Conservation (phyloP, 2,888 invertebrate species). For the Diabrotica balteata region DNA sequence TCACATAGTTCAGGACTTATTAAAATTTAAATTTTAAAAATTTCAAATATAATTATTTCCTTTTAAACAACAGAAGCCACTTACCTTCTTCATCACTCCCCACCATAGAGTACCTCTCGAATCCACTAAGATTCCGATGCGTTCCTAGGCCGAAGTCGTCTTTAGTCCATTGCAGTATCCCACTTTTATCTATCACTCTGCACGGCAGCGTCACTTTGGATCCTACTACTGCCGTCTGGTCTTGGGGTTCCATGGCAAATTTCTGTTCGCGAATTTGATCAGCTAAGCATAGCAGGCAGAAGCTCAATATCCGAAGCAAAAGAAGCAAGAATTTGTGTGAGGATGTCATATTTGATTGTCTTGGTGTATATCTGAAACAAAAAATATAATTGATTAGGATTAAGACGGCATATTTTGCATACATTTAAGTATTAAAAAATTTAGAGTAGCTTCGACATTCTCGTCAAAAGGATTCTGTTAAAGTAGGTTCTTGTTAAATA, state of each 20-base stretch:
- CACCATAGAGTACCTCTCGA: slow-evolving; percentile 94
- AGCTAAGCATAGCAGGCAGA: slow-evolving; percentile 34
- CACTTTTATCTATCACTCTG: slow-evolving; percentile 85
- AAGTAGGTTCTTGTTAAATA: no score
- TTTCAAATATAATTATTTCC: no score
- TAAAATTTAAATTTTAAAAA: no score
- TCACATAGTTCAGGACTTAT: no score
- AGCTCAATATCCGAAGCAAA: slow-evolving; percentile 51
- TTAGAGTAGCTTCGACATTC: no score
- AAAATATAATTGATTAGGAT: not conserved
- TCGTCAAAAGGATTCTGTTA: no score
- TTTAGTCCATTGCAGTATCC: slow-evolving; percentile 95
- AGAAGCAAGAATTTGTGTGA: slow-evolving; percentile 56
- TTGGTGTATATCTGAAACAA: slow-evolving; percentile 40
- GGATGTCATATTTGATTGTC: slow-evolving; percentile 53
- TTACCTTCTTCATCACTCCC: slow-evolving; percentile 94
- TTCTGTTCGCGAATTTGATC: slow-evolving; percentile 72
- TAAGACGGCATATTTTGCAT: no score
- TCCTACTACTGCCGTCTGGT: slow-evolving; percentile 89
- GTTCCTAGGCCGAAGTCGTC: slow-evolving; percentile 95
- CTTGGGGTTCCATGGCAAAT: slow-evolving; percentile 91
- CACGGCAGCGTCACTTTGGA: slow-evolving; percentile 90
- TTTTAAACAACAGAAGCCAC: slow-evolving; percentile 39
- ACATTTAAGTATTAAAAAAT: no score
- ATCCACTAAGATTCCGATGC: slow-evolving; percentile 88